Evolutionary conservation across 2,797 vertebrate genomes (phyloP).

Genomic region (Sebastes umbrosus): DNA sequence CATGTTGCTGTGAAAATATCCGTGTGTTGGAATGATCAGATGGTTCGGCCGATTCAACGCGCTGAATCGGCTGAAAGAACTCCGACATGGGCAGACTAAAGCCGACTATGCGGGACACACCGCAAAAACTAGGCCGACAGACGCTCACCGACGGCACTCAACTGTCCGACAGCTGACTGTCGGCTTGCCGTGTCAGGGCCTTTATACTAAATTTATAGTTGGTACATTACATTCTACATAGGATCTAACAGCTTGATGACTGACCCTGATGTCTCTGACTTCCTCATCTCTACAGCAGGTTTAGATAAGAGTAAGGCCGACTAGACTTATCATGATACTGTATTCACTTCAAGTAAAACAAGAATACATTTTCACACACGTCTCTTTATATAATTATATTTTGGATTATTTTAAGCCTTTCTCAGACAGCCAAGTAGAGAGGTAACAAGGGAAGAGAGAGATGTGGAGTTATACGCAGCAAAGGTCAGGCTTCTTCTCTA

Average conservation of each 20-base stretch:
- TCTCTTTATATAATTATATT: neutral
- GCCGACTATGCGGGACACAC: too few species aligned
- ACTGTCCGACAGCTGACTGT: too few species aligned
- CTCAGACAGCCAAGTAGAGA: neutral
- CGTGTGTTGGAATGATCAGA: too few species aligned
- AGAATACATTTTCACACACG: neutral
- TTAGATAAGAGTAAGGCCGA: neutral
- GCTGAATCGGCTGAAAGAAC: too few species aligned
- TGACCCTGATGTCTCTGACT: neutral
- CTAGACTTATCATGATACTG: neutral
- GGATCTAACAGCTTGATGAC: neutral
- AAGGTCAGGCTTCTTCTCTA: neutral
- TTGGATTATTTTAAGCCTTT: neutral
- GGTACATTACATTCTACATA: neutral
- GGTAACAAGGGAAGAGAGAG: neutral
- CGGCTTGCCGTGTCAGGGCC: too few species aligned
- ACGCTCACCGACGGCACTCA: too few species aligned
- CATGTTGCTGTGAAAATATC: too few species aligned
- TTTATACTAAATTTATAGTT: neutral
- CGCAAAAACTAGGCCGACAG: too few species aligned
- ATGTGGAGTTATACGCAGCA: neutral
- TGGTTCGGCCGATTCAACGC: too few species aligned
- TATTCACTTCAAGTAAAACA: neutral
- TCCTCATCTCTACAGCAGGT: neutral
- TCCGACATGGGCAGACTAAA: too few species aligned